phyloP scores from a whole-genome alignment of 2,888 invertebrate species.

The Ptychoptera contaminata region DNA sequence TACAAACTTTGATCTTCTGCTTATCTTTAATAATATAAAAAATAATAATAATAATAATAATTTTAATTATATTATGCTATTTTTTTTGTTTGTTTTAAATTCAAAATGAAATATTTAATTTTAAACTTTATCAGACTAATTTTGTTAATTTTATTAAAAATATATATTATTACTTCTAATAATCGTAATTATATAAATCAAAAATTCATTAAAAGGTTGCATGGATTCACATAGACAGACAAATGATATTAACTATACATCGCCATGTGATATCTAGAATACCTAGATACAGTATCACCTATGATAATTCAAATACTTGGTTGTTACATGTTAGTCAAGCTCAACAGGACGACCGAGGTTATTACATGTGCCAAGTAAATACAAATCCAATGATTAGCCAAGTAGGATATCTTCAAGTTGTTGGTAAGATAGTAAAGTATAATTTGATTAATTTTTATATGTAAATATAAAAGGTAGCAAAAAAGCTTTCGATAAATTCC shows the following conservation, averaged over 20 bases:
- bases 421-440: constrained; percentile 46
- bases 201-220: constrained; percentile 50
- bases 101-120: too few relatives aligned
- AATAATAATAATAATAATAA: too few relatives aligned
- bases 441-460: background rate
- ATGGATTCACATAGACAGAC: constrained; percentile 87
- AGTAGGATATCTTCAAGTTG: constrained; percentile 83
- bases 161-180: too few relatives aligned
- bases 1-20: too few relatives aligned
- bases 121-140: too few relatives aligned
- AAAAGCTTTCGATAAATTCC: background rate
- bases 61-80: too few relatives aligned
- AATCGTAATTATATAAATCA: too few relatives aligned
- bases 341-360: constrained; percentile 80
- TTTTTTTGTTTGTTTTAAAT: too few relatives aligned
- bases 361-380: constrained; percentile 48
- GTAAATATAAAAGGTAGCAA: too few relatives aligned
- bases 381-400: constrained; percentile 92
- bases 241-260: constrained; percentile 87
- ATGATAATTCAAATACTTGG: constrained; percentile 88
- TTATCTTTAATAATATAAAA: too few relatives aligned
- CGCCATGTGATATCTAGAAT: constrained; percentile 80
- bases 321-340: constrained; percentile 78
- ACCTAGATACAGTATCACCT: constrained; percentile 79
- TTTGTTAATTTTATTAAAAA: too few relatives aligned